Evolutionary conservation across 2,888 invertebrate species (phyloP).

Genomic region (Neoaliturus tenellus): DNA sequence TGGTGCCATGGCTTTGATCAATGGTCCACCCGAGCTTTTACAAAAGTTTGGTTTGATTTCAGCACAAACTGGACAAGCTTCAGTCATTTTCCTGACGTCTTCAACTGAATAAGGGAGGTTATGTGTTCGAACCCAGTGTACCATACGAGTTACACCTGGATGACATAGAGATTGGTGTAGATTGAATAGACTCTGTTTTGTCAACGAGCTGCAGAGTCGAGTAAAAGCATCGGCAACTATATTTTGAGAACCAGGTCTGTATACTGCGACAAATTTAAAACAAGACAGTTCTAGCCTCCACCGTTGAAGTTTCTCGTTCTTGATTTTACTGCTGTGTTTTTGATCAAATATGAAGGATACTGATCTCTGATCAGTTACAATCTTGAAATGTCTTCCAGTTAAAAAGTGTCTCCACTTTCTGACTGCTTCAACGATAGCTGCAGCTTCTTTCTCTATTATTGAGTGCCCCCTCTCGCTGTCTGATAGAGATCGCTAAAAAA

Average conservation of each 20-base stretch:
- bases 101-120: no score
- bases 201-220: neutral
- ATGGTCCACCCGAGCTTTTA: no score
- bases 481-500: slow-evolving; percentile 58
- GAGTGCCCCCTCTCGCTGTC: slow-evolving; percentile 52
- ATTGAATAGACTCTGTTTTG: neutral
- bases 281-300: slow-evolving; percentile 39
- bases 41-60: neutral
- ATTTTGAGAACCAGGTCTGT: slow-evolving; percentile 24
- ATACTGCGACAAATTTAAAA: slow-evolving; percentile 28
- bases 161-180: slow-evolving; percentile 61
- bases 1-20: no score
- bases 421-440: slow-evolving; percentile 45
- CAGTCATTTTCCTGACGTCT: slow-evolving; percentile 57
- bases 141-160: slow-evolving; percentile 61
- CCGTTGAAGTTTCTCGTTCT: slow-evolving; percentile 44
- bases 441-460: slow-evolving; percentile 25
- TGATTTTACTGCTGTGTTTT: neutral
- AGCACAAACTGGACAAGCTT: slow-evolving; percentile 56
- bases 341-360: slow-evolving; percentile 42
- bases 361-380: neutral
- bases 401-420: slow-evolving; percentile 46
- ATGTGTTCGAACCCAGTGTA: no score
- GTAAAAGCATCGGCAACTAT: neutral
- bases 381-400: neutral